These are phyloP conservation scores for Hoplostethus mediterraneus DNA, from an alignment of 2,797 vertebrate species.

Conservation along the genomic window DNA sequence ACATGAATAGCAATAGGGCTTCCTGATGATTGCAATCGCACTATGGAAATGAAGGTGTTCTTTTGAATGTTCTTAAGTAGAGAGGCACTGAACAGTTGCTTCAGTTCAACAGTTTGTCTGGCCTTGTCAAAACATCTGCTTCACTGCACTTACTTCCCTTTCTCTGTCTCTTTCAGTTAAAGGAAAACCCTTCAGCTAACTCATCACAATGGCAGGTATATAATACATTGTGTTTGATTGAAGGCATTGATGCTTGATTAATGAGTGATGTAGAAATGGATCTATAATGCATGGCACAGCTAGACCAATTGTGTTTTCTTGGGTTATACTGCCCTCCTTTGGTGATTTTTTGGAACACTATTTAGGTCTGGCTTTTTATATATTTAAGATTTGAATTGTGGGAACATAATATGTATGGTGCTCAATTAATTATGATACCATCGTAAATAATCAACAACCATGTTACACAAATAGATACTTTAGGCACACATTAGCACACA, in stretches of 20 bases:
- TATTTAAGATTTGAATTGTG: too few relatives aligned
- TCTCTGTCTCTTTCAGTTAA: slow-evolving; percentile 58
- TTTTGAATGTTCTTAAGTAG: too few relatives aligned
- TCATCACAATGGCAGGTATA: slow-evolving; percentile 85
- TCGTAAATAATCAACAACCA: too few relatives aligned
- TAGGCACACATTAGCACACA: too few relatives aligned
- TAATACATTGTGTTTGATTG: neutral
- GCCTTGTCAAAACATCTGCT: neutral
- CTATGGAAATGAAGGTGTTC: too few relatives aligned
- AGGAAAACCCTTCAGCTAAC: slow-evolving; percentile 60
- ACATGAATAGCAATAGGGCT: too few relatives aligned
- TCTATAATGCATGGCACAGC: neutral
- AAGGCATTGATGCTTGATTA: neutral
- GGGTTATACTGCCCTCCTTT: slow-evolving; percentile 65
- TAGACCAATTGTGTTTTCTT: slow-evolving; percentile 1
- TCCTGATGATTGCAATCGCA: too few relatives aligned
- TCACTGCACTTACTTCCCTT: neutral
- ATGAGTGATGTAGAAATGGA: neutral
- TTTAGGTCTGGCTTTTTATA: neutral
- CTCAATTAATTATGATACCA: too few relatives aligned
- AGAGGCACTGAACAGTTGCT: too few relatives aligned
- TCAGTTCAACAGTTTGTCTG: neutral
- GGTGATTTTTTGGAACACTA: slow-evolving; percentile 54
- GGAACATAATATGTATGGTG: too few relatives aligned
- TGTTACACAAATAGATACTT: too few relatives aligned